Base-by-base conservation (phyloP, 37 sponge, comb jelly and placozoan species). In the Agelas oroides region DNA sequence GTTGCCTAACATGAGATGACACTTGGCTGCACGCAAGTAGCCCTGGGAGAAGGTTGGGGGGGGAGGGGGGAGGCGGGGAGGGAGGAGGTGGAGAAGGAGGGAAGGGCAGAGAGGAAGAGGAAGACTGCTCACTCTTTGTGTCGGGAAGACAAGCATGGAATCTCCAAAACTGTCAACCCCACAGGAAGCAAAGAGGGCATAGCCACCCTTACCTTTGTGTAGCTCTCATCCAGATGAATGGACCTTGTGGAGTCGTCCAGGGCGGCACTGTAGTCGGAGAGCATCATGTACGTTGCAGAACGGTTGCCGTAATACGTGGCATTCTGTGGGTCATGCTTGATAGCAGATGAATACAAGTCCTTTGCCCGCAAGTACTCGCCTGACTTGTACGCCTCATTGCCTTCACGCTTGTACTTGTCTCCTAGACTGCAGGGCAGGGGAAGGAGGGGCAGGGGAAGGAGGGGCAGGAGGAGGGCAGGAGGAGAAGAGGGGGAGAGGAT, bases 1-100 rank as follows among this genome's bases (percentile, higher is more conserved):
- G 72, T 96, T 94, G 2, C 99, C 99, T 62, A 92, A 1, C 59
- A 90, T 92, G 57, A 98, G 62, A 70, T 96, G 85, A 65, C 99
- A 96, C 78, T 92, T 92, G 21, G 91, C 97, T 46, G 90, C 83
- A 34, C 99, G 82, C 15, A 96, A 80, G 46, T 92, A 82, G 41
- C 92, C 95, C 96, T 97, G 55, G 19, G 56, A 19, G n/a, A n/a
- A n/a, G n/a, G n/a, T n/a, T n/a, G n/a, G n/a, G n/a, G n/a, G n/a
- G n/a, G n/a, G n/a, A n/a, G n/a, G n/a, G n/a, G n/a, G n/a, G n/a
- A n/a, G n/a, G n/a, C n/a, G n/a, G n/a, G n/a, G n/a, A n/a, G n/a
- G n/a, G n/a, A n/a, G n/a, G n/a, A n/a, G n/a, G n/a, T n/a, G n/a
- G n/a, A n/a, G n/a, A n/a, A n/a, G n/a, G n/a, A n/a, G n/a, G n/a